Evolutionary conservation across 2,113 vertebrate genomes (phyloP).

Genomic region (Ibidorhyncha struthersii): DNA sequence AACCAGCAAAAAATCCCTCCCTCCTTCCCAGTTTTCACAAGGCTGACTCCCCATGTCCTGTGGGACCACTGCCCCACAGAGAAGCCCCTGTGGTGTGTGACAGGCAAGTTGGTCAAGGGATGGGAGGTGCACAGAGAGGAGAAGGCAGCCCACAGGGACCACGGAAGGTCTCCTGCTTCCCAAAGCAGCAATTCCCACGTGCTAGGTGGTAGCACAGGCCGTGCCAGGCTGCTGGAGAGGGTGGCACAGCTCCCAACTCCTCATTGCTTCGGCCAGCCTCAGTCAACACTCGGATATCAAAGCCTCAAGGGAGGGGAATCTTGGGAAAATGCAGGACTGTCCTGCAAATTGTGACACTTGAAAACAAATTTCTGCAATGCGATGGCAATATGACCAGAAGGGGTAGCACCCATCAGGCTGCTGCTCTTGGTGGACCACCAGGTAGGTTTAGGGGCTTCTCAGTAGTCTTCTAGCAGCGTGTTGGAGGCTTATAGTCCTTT

Average conservation of each 20-base stretch:
- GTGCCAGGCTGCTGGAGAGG: background rate
- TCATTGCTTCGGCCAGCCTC: background rate
- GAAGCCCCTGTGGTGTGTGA: background rate
- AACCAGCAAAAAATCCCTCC: background rate
- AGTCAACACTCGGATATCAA: background rate
- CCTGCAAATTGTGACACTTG: background rate
- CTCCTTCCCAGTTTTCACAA: background rate
- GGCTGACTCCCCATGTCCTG: fast-evolving
- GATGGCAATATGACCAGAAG: background rate
- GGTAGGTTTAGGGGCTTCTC: background rate
- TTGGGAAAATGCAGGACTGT: fast-evolving
- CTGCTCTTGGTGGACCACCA: background rate
- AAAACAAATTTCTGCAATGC: background rate
- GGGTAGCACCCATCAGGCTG: fast-evolving
- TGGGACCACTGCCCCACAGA: background rate
- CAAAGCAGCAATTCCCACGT: background rate
- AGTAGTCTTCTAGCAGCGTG: background rate
- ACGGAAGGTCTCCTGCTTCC: background rate
- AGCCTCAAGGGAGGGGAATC: too few relatives aligned
- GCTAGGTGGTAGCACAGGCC: fast-evolving
- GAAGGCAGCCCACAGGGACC: background rate
- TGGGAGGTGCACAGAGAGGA: fast-evolving
- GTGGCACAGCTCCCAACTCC: background rate
- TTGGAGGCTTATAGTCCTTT: too few relatives aligned
- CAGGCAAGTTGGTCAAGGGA: background rate